phyloP scores from a whole-genome alignment of 2,113 vertebrate species.

The Charadrius vociferus region DNA sequence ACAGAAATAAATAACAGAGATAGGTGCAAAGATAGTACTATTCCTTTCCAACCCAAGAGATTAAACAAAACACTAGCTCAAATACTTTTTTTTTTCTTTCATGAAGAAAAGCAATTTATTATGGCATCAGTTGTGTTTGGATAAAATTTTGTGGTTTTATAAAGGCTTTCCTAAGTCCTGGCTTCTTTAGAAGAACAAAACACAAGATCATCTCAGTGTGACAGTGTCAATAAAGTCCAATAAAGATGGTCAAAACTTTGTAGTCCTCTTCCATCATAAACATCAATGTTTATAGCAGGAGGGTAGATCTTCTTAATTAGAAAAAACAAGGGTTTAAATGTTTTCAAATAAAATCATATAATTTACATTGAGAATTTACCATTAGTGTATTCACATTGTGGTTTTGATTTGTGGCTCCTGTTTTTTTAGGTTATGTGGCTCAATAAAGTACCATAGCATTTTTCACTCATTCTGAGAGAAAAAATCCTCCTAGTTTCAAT shows the following conservation, averaged over 20 bases:
- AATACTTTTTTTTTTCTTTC: neutral
- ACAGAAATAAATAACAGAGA: neutral
- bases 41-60: neutral
- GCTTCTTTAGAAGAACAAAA: neutral
- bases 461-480: neutral
- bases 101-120: neutral
- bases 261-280: neutral
- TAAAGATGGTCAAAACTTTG: neutral
- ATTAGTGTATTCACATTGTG: neutral
- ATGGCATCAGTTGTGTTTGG: neutral
- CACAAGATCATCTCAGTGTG: neutral
- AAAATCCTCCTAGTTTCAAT: neutral
- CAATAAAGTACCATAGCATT: fast-evolving
- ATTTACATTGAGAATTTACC: neutral
- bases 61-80: neutral
- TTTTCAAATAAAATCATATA: neutral
- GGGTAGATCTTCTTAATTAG: neutral
- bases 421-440: neutral
- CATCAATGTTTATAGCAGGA: neutral
- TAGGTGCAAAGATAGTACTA: neutral
- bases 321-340: neutral
- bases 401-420: neutral
- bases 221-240: neutral
- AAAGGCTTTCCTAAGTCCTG: neutral
- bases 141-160: neutral